Percentiles rank a stretch among this genome's conserved stretches.
Conservation (phyloP, 2,797 vertebrate species). For the Buphagus erythrorhynchus region DNA sequence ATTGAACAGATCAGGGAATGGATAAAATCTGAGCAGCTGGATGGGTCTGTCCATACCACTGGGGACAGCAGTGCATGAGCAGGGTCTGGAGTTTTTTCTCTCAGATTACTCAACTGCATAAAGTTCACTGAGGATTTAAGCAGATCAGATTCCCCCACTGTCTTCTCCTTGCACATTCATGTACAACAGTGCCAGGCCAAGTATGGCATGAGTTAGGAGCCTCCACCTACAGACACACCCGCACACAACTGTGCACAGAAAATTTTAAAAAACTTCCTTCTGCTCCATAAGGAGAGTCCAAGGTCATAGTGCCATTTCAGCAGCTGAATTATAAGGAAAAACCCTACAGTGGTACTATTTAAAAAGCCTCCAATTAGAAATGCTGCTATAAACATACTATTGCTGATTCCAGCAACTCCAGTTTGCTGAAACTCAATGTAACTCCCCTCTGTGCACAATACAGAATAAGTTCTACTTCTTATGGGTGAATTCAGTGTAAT, state of each 20-base stretch:
- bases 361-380: neutral
- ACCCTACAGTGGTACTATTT: neutral
- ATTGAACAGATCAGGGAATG: neutral
- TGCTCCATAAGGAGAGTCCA: neutral
- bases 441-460: neutral
- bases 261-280: neutral
- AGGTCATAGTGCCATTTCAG: neutral
- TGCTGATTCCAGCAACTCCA: neutral
- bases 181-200: neutral
- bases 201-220: neutral
- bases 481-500: neutral
- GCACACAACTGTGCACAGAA: neutral
- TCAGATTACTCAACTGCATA: fast-evolving
- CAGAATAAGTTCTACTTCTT: neutral
- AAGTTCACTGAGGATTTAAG: neutral
- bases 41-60: neutral
- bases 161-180: neutral
- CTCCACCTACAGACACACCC: neutral
- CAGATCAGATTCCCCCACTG: neutral
- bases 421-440: neutral
- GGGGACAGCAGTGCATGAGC: neutral
- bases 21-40: neutral
- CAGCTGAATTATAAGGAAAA: neutral
- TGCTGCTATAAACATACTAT: neutral
- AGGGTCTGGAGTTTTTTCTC: neutral